phyloP scores from a whole-genome alignment of 1,140 invertebrate genomes.

The Scylla paramamosain region DNA sequence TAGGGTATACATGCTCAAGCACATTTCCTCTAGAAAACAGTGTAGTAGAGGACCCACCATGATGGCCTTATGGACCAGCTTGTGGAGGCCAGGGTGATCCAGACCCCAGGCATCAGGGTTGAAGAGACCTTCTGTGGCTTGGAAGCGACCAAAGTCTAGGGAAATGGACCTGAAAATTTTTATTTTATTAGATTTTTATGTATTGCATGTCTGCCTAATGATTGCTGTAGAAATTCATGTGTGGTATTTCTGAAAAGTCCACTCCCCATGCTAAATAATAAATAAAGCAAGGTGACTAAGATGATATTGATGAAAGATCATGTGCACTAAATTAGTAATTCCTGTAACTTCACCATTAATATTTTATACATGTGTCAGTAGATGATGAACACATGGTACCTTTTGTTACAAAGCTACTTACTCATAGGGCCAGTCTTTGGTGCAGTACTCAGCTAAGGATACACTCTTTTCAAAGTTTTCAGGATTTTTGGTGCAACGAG shows the following conservation, averaged over 20 bases:
- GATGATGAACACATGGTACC: too few species aligned
- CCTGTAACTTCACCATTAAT: too few species aligned
- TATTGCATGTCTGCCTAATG: background rate
- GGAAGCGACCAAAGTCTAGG: slow-evolving; percentile 82
- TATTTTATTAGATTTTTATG: too few species aligned
- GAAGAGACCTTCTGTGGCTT: slow-evolving; percentile 85
- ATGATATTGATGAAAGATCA: too few species aligned
- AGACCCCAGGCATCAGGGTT: slow-evolving; percentile 84
- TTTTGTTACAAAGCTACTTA: slow-evolving; percentile 77
- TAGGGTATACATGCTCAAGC: too few species aligned
- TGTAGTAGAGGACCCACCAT: slow-evolving; percentile 79
- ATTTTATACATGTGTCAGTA: too few species aligned
- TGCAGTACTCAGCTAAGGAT: slow-evolving; percentile 79
- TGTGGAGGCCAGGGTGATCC: slow-evolving; percentile 84
- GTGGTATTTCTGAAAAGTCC: too few species aligned
- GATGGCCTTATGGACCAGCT: slow-evolving; percentile 84
- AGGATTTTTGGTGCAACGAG: slow-evolving; percentile 78
- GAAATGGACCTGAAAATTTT: slow-evolving; percentile 78
- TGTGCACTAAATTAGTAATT: too few species aligned
- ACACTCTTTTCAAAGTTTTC: slow-evolving; percentile 79
- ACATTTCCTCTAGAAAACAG: too few species aligned
- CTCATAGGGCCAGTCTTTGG: slow-evolving; percentile 78
- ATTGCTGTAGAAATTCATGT: background rate
- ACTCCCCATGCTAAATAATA: too few species aligned
- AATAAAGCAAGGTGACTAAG: too few species aligned